Conservation (phyloP, 2,888 invertebrate species). For the Pristionchus mayeri region DNA sequence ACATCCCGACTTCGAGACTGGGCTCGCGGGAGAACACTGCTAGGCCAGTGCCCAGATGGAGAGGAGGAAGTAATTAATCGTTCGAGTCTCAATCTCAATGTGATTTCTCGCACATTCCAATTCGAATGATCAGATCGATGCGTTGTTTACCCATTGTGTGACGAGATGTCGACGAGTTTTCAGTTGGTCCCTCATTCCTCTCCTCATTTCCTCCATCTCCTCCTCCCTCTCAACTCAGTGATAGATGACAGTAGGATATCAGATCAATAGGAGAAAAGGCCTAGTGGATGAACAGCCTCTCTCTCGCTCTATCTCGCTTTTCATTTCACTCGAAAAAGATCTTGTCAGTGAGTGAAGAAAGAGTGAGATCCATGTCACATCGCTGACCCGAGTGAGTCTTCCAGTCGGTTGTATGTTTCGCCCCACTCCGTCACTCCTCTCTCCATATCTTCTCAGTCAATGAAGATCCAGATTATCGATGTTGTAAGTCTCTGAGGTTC, state of each 20-base stretch:
- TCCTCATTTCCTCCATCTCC: slow-evolving; percentile 2
- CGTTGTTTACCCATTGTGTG: slow-evolving; percentile 3
- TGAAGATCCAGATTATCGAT: slow-evolving; percentile 12
- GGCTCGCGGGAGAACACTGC: no score
- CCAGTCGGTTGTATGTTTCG: not conserved
- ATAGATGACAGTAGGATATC: slow-evolving; percentile 31
- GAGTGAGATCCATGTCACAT: slow-evolving; percentile 6
- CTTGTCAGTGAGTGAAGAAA: slow-evolving; percentile 5
- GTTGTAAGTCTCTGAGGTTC: not conserved
- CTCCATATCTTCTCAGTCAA: not conserved
- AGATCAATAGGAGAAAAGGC: slow-evolving; percentile 42
- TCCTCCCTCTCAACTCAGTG: slow-evolving; percentile 19
- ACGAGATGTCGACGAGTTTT: not conserved
- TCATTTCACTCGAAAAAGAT: slow-evolving; percentile 10
- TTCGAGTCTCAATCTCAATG: no score
- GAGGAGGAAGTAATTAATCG: slow-evolving; percentile 4
- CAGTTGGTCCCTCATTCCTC: not conserved
- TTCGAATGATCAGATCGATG: slow-evolving; percentile 13
- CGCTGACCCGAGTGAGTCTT: slow-evolving; percentile 3
- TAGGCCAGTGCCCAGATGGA: no score
- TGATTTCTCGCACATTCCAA: not conserved
- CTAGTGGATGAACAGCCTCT: not conserved
- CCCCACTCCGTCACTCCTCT: not conserved
- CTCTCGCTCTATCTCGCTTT: not conserved
- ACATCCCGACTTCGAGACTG: no score